Conservation (phyloP, 2,113 vertebrate genomes). For the Aegithalos caudatus region DNA sequence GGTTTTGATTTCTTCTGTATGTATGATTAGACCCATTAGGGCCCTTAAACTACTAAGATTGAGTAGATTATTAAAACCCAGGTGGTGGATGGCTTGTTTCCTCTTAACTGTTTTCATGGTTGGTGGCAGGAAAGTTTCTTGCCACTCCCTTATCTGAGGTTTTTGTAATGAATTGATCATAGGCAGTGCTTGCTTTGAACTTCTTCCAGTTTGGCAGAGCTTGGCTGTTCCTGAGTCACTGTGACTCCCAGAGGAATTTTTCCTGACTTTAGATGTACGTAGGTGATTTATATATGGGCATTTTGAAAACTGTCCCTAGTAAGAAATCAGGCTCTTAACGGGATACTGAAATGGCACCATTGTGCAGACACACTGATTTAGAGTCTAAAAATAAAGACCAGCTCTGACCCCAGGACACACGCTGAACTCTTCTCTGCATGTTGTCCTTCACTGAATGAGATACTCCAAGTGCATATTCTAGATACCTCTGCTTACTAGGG, state of each 20-base stretch:
- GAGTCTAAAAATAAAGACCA: not conserved
- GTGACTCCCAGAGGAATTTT: not conserved
- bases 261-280: not conserved
- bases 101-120: not conserved
- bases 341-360: not conserved
- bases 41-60: rapidly evolving
- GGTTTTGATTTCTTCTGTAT: not conserved
- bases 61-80: not conserved
- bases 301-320: not conserved
- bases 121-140: slow-evolving; percentile 51
- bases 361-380: not conserved
- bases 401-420: not conserved
- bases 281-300: not conserved
- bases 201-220: slow-evolving; percentile 34
- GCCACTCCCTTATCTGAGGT: slow-evolving; percentile 41
- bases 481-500: not conserved
- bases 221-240: not conserved
- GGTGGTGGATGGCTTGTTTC: not conserved
- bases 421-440: not conserved
- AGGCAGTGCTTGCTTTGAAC: slow-evolving; percentile 14
- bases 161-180: slow-evolving; percentile 34
- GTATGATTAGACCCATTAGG: not conserved
- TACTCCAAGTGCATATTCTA: not conserved
- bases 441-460: not conserved
- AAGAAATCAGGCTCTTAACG: not conserved